These are phyloP conservation scores for Nixonia krombeini DNA, from an alignment of 1,140 invertebrate species.

Conservation along the genomic window DNA sequence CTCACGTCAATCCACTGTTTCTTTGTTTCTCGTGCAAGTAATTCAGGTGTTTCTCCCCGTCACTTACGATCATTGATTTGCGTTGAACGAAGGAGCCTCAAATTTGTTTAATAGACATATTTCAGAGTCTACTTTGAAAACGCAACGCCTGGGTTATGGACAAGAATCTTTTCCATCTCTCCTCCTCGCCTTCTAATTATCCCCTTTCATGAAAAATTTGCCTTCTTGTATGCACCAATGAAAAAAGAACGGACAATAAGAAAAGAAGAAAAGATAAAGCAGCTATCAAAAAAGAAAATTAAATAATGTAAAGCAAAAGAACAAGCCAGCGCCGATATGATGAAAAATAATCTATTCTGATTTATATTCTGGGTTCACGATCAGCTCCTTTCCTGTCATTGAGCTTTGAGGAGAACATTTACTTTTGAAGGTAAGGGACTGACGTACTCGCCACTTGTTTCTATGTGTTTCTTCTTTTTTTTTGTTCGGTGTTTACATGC, in stretches of 20 bases:
- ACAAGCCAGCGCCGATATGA: slow-evolving; percentile 62
- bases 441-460: slow-evolving; percentile 72
- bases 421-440: slow-evolving; percentile 75
- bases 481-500: slow-evolving; percentile 68
- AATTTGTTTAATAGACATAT: slow-evolving; percentile 1
- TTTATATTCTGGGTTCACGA: slow-evolving; percentile 73
- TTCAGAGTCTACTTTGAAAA: slow-evolving; percentile 19
- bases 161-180: slow-evolving; percentile 40
- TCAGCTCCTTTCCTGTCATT: slow-evolving; percentile 74
- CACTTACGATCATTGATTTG: background rate
- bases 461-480: slow-evolving; percentile 67
- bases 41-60: slow-evolving; percentile 33
- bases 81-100: background rate
- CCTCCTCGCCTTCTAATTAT: slow-evolving; percentile 18
- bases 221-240: slow-evolving; percentile 41
- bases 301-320: slow-evolving; percentile 25
- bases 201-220: slow-evolving; percentile 21
- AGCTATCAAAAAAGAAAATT: slow-evolving; percentile 43
- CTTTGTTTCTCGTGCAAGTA: slow-evolving; percentile 20
- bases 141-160: slow-evolving; percentile 39
- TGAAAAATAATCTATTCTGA: slow-evolving; percentile 73
- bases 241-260: slow-evolving; percentile 47
- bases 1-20: slow-evolving; percentile 13
- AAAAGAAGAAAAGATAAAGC: slow-evolving; percentile 53
- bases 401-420: slow-evolving; percentile 74